A percentile compares a stretch with the other conserved stretches of the same genome.
phyloP scores from a whole-genome alignment of 2,888 invertebrate species.

The Eristalis pertinax region DNA sequence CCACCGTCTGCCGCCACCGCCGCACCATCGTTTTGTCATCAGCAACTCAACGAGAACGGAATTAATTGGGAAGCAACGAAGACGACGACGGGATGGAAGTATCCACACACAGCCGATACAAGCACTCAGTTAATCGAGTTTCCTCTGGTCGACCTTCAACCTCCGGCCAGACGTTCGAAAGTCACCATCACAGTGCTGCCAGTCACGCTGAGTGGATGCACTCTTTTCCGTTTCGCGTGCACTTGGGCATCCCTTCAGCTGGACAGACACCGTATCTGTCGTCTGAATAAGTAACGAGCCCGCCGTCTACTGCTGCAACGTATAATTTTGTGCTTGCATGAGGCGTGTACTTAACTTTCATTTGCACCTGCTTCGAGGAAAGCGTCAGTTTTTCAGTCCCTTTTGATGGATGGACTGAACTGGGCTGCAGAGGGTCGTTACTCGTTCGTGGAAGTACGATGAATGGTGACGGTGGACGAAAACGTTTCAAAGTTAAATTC shows the following conservation, averaged over 20 bases:
- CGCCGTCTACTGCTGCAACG: neutral
- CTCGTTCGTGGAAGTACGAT: neutral
- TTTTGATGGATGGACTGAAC: neutral
- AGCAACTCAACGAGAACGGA: neutral
- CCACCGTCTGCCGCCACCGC: neutral
- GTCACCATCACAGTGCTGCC: constrained; percentile 1
- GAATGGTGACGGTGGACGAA: neutral
- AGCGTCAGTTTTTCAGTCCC: neutral
- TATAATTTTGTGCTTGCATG: constrained; percentile 4
- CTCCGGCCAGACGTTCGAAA: constrained; percentile 14
- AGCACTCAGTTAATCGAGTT: neutral
- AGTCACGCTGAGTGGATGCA: neutral
- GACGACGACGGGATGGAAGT: neutral
- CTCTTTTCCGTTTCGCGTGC: neutral
- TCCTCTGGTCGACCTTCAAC: constrained; percentile 23
- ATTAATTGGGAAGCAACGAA: constrained; percentile 12
- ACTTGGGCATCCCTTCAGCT: neutral
- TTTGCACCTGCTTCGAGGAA: constrained; percentile 34
- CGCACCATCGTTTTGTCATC: no score
- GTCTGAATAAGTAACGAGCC: constrained; percentile 19
- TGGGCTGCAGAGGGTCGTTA: neutral
- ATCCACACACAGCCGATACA: neutral
- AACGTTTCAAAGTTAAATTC: neutral
- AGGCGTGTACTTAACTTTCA: constrained; percentile 5
- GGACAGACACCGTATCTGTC: constrained; percentile 1